phyloP scores from a whole-genome alignment of 1,140 invertebrate genomes.

The Fragariocoptes setiger region DNA sequence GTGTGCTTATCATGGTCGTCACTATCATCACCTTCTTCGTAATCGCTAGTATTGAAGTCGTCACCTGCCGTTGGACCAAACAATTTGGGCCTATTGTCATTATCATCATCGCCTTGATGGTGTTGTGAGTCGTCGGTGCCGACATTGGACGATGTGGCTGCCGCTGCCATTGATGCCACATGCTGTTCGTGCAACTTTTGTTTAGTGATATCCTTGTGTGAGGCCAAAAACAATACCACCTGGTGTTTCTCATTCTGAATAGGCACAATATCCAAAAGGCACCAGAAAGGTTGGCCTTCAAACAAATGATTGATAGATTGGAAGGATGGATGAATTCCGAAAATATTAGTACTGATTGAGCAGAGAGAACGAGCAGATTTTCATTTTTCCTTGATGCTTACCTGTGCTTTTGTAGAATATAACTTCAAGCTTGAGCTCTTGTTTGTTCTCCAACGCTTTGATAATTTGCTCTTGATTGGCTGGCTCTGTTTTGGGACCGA shows the following conservation, averaged over 20 bases:
- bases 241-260: slow-evolving; percentile 94
- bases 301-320: too few species aligned
- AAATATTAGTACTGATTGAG: too few species aligned
- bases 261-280: slow-evolving; percentile 78
- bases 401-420: slow-evolving; percentile 79
- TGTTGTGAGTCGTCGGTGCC: not conserved
- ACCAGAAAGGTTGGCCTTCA: slow-evolving; percentile 66
- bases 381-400: too few species aligned
- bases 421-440: slow-evolving; percentile 67
- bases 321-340: too few species aligned
- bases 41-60: slow-evolving; percentile 27
- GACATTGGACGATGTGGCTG: not conserved
- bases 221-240: slow-evolving; percentile 76
- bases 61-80: too few species aligned
- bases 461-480: slow-evolving; percentile 62
- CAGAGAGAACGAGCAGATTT: too few species aligned
- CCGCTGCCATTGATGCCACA: not conserved
- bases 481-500: slow-evolving; percentile 56
- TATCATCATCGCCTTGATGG: slow-evolving; percentile 3
- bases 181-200: slow-evolving; percentile 35
- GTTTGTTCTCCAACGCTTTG: slow-evolving; percentile 50
- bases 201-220: slow-evolving; percentile 80
- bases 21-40: slow-evolving; percentile 4
- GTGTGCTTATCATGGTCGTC: slow-evolving; percentile 29
- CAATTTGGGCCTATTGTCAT: not conserved